Evolutionary conservation across 2,888 invertebrate genomes (phyloP), one percentile per base, ranked within the genome.

Genomic region (Philereme transversata): DNA sequence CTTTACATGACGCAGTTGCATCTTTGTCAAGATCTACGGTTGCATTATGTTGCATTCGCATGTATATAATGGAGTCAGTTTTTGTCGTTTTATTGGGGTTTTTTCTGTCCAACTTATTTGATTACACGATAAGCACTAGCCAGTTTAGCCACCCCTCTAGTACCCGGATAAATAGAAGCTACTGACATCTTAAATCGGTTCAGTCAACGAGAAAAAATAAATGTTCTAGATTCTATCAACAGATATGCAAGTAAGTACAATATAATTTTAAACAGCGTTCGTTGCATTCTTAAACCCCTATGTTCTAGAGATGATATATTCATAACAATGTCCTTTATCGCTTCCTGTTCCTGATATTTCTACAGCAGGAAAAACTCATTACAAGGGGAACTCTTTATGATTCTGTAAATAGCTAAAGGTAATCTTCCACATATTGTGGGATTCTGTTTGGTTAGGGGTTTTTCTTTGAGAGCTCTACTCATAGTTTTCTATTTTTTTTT

Each of bases 291-390:
- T 36, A 41, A 51, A 46, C 62, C 62, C 62, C 53, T 57, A 51
- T 62, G 45, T 40, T 40, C 40, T 54, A 38, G 60, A 50, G 10
- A 40, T 49, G 40, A n/a, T 62, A 50, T 58, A 62, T 58, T 62
- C 51, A 48, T 62, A 55, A 48, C 50, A 58, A 58, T 54, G 55
- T 58, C 62, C 51, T 58, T 48, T 62, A 54, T 38, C 53, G 58
- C 62, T 62, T 62, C 62, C 62, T 55, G 55, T 58, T 58, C 44
- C 53, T 58, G 47, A 55, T 51, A 51, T 55, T 45, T 43, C 50
- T 62, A 43, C 62, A 47, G 44, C 48, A 62, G 51, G 62, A 62
- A 62, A 58, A 48, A 55, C 44, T 55, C 57, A 50, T 61, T 56
- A 57, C 57, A 54, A 55, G 54, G 62, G 49, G 51, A 56, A 44